Evolutionary conservation across 2,113 vertebrate genomes (phyloP).

Genomic region (Suricata suricatta): DNA sequence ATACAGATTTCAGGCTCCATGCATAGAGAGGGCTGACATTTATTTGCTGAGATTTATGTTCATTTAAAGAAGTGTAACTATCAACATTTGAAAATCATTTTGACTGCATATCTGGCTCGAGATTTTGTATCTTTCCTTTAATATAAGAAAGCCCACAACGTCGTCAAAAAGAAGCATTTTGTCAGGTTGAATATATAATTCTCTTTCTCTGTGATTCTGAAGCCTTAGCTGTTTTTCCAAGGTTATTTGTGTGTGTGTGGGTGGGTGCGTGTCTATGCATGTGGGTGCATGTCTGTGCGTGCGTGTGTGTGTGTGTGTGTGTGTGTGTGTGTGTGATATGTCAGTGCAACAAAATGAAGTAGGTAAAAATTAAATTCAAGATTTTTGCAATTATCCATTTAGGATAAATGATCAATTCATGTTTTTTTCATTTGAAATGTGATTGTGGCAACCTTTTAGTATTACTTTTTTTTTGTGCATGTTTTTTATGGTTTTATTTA

Average conservation of each 20-base stretch:
- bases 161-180: neutral
- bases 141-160: neutral
- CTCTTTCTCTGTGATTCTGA: neutral
- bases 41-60: conserved; percentile 64
- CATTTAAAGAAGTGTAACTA: conserved; percentile 57
- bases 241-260: neutral
- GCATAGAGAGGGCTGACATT: conserved; percentile 50
- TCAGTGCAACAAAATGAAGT: neutral
- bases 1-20: conserved; percentile 39
- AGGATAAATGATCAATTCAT: neutral
- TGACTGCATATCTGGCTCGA: conserved; percentile 39
- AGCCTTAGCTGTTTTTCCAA: neutral
- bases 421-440: neutral
- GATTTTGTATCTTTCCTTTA: conserved; percentile 1
- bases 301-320: neutral
- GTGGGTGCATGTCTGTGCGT: neutral
- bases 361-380: neutral
- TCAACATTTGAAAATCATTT: conserved; percentile 69
- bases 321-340: neutral
- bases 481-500: no score
- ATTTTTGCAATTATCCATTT: neutral
- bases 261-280: neutral
- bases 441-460: neutral
- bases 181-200: neutral
- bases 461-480: neutral